phyloP scores from a whole-genome alignment of 2,113 vertebrate species.

The Pseudorasbora parva region DNA sequence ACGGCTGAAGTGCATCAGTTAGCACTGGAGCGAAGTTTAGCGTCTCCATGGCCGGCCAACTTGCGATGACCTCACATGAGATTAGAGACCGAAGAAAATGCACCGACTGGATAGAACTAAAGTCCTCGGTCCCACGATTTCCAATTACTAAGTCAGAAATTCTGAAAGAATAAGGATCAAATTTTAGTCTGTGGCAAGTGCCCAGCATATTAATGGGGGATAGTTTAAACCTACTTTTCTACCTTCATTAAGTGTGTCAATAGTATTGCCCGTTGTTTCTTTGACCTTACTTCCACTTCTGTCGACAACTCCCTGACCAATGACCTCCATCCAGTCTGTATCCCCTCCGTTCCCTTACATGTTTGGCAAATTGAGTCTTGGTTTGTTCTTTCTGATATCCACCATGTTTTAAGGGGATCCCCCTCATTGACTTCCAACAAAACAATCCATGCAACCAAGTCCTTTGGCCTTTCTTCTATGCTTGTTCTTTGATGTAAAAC shows the following conservation, averaged over 20 bases:
- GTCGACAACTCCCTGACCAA: background rate
- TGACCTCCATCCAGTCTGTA: background rate
- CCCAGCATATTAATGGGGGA: background rate
- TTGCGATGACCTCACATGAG: slow-evolving; percentile 68
- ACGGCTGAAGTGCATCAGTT: slow-evolving; percentile 77
- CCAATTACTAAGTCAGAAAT: background rate
- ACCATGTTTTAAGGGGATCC: background rate
- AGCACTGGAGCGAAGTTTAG: slow-evolving; percentile 60
- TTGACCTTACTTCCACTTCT: background rate
- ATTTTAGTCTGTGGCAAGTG: background rate
- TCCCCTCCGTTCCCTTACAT: background rate
- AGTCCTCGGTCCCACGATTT: background rate
- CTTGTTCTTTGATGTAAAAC: slow-evolving; percentile 62
- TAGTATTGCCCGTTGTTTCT: background rate
- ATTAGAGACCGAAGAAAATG: slow-evolving; percentile 55
- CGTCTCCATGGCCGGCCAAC: slow-evolving; percentile 54
- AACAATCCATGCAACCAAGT: slow-evolving; percentile 17
- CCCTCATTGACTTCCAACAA: background rate
- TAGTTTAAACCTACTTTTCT: background rate
- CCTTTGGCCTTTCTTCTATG: background rate
- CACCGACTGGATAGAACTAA: slow-evolving; percentile 21
- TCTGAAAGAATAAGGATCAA: slow-evolving; percentile 52
- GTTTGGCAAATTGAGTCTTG: background rate
- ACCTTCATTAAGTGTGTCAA: background rate
- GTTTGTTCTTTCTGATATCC: background rate